phyloP scores from a whole-genome alignment of 2,888 invertebrate genomes.

The Ecliptopera silaceata region DNA sequence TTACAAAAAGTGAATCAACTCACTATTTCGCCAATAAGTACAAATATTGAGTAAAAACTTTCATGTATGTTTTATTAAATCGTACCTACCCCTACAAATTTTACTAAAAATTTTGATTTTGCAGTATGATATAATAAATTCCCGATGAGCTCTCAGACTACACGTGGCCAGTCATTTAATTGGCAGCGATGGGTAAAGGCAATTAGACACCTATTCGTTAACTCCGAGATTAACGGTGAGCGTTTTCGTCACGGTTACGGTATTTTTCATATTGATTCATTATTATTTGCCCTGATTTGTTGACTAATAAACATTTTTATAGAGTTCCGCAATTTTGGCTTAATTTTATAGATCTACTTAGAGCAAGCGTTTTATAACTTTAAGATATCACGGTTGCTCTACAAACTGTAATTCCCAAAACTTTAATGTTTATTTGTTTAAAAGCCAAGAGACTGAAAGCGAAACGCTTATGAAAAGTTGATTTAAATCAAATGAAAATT shows the following conservation, averaged over 20 bases:
- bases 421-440: no score
- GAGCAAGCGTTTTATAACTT: neutral
- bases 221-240: slow-evolving; percentile 42
- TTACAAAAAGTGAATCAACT: no score
- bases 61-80: no score
- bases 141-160: slow-evolving; percentile 2
- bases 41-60: no score
- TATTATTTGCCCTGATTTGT: slow-evolving; percentile 35
- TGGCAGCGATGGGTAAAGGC: slow-evolving; percentile 44
- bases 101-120: no score
- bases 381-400: neutral
- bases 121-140: neutral
- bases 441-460: no score
- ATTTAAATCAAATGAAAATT: no score
- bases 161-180: slow-evolving; percentile 43
- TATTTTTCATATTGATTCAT: slow-evolving; percentile 35
- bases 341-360: neutral
- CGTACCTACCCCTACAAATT: no score
- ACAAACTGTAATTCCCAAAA: neutral
- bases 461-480: no score
- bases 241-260: slow-evolving; percentile 37
- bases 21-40: no score
- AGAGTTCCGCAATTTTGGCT: slow-evolving; percentile 1
- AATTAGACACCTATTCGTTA: slow-evolving; percentile 51
- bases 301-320: slow-evolving; percentile 16